phyloP scores from a whole-genome alignment of 2,113 vertebrate genomes.

The Anarrhichthys ocellatus region DNA sequence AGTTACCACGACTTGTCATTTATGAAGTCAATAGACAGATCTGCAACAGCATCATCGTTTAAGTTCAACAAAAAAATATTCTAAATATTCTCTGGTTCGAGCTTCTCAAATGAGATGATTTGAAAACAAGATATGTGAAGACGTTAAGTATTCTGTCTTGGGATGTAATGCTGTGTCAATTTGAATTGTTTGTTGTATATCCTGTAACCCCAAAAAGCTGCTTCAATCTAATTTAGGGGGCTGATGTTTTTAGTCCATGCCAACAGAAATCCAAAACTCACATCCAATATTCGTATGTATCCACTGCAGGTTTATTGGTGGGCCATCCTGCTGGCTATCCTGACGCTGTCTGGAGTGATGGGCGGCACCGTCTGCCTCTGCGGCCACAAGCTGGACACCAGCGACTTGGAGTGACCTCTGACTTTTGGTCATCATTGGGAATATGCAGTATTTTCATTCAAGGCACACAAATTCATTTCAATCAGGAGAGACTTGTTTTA shows the following conservation, averaged over 20 bases:
- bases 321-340: slow-evolving; percentile 82
- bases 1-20: neutral
- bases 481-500: too few species aligned
- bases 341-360: slow-evolving; percentile 81
- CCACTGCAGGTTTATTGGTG: slow-evolving; percentile 82
- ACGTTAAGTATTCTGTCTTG: neutral
- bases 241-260: neutral
- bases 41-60: neutral
- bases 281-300: neutral
- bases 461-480: neutral
- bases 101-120: neutral
- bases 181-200: neutral
- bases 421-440: neutral
- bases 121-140: neutral
- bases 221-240: neutral
- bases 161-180: neutral
- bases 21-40: neutral
- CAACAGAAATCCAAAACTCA: neutral
- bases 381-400: slow-evolving; percentile 70
- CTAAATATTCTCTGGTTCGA: neutral
- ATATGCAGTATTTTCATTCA: neutral
- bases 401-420: slow-evolving; percentile 40
- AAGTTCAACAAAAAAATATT: neutral
- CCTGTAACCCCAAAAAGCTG: neutral
- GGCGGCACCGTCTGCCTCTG: slow-evolving; percentile 81